Evolutionary conservation across 92 coral and sea anemone genomes (phyloP), one percentile per base, ranked within the genome.

Genomic region (Virgularia gustaviana): DNA sequence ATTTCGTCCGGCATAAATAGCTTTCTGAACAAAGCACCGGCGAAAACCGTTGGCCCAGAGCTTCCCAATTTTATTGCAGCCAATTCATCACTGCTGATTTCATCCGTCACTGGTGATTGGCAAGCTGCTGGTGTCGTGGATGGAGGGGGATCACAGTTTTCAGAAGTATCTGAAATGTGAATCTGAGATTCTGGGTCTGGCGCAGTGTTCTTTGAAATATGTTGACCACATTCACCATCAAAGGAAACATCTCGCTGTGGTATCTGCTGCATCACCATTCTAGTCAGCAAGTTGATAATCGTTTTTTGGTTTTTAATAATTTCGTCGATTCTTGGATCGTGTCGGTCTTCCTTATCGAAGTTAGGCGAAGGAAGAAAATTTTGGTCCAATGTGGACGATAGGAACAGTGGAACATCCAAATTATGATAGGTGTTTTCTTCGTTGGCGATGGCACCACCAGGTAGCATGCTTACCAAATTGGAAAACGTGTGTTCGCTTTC

Each of bases 321-420:
- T 57, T 57, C 63, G 1, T 57, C 63, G 2, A 57, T 57, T 57
- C 63, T 57, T 11, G 63, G 63, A 31, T 57, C 63, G 63, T 41
- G 12, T 57, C 37, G 63, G 34, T 57, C 31, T 8, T 54, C 20
- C 22, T 54, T 54, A 22, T 43, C 51, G 20, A 43, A 43, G 29
- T 31, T 11, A 6, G 60, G 3, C 15, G 30, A 54, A 22, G 37
- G 37, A 3, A 10, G 63, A 0, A 18, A 29, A 57, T 11, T 18
- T 23, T n/a, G 7, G 63, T 4, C 27, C 36, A 57, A 57, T 30
- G 60, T 18, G 30, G 30, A 54, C 24, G 63, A 57, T 28, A 57
- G n/a, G 39, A 30, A 57, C 63, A 10, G 63, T 36, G 37, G 63
- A 30, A 57, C 37, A 15, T 57, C 63, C 19, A 57, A 57, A 16